Evolutionary conservation across 2,888 invertebrate genomes (phyloP).

Genomic region (Watsonalla cultraria): DNA sequence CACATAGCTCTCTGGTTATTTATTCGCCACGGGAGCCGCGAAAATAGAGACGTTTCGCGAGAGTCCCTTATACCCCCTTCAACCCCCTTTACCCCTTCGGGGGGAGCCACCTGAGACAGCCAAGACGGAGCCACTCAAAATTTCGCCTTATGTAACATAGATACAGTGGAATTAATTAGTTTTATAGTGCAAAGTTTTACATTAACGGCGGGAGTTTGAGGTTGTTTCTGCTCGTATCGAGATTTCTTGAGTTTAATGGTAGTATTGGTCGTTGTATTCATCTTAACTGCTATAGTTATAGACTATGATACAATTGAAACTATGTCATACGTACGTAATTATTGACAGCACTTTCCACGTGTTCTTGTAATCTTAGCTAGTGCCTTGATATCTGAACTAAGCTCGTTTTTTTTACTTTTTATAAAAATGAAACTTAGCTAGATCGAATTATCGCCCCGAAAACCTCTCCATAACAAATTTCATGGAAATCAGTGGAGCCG

Average conservation of each 20-base stretch:
- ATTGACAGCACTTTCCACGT: too few relatives aligned
- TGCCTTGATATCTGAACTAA: too few relatives aligned
- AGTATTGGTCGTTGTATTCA: not conserved
- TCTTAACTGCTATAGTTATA: too few relatives aligned
- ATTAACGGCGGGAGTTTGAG: conserved; percentile 10
- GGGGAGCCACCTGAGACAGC: conserved; percentile 47
- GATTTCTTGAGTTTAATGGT: not conserved
- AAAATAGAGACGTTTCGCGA: conserved; percentile 40
- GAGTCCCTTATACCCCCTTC: conserved; percentile 11
- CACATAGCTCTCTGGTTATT: conserved; percentile 19
- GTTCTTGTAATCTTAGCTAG: too few relatives aligned
- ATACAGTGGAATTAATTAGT: conserved; percentile 43
- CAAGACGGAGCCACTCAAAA: conserved; percentile 53
- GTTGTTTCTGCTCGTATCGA: not conserved
- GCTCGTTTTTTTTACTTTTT: too few relatives aligned
- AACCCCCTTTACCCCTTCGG: conserved; percentile 6
- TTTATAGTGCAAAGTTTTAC: conserved; percentile 38
- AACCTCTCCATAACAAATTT: too few relatives aligned
- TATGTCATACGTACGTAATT: too few relatives aligned
- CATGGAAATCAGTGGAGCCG: too few relatives aligned
- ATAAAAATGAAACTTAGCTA: too few relatives aligned
- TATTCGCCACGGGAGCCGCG: conserved; percentile 40
- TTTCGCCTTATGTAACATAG: conserved; percentile 31
- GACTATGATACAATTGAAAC: too few relatives aligned
- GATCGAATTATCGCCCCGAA: too few relatives aligned